Conservation (phyloP, 2,888 invertebrate species). For the Platynereis dumerilii region DNA sequence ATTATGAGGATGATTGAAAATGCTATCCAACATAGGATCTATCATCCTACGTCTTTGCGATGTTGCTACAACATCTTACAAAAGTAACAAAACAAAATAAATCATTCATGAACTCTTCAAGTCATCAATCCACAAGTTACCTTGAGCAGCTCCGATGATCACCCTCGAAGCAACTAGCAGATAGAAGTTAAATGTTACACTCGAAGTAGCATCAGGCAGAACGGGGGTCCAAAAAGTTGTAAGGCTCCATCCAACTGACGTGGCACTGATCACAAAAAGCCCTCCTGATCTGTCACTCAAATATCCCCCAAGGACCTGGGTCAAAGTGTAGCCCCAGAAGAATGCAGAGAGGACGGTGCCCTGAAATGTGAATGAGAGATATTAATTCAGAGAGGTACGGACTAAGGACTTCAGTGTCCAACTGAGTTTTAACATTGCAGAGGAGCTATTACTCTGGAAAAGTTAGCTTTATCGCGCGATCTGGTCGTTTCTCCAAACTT, state of each 20-base stretch:
- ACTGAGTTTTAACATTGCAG: too few species aligned
- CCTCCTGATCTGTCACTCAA: conserved; percentile 70
- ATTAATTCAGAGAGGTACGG: conserved; percentile 59
- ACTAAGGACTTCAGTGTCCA: too few species aligned
- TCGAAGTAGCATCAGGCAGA: conserved; percentile 60
- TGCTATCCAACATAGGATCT: too few species aligned
- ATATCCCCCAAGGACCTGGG: conserved; percentile 67
- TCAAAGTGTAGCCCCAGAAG: conserved; percentile 78
- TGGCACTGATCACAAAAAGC: conserved; percentile 71
- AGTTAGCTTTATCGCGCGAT: too few species aligned
- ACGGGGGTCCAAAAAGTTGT: conserved; percentile 62
- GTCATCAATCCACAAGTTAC: too few species aligned
- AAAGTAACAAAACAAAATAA: too few species aligned
- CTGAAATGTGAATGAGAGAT: conserved; percentile 49
- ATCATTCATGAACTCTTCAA: too few species aligned
- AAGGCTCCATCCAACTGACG: conserved; percentile 67
- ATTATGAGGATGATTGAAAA: too few species aligned
- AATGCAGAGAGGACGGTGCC: conserved; percentile 76
- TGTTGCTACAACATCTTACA: too few species aligned
- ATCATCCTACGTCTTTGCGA: too few species aligned
- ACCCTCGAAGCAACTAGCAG: conserved; percentile 71
- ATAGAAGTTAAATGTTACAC: conserved; percentile 66
- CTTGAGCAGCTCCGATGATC: conserved; percentile 73
- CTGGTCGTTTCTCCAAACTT: too few species aligned
- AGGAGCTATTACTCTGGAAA: too few species aligned